These are phyloP conservation scores for Chitala chitala DNA, from an alignment of 2,113 vertebrate genomes.

Conservation along the genomic window DNA sequence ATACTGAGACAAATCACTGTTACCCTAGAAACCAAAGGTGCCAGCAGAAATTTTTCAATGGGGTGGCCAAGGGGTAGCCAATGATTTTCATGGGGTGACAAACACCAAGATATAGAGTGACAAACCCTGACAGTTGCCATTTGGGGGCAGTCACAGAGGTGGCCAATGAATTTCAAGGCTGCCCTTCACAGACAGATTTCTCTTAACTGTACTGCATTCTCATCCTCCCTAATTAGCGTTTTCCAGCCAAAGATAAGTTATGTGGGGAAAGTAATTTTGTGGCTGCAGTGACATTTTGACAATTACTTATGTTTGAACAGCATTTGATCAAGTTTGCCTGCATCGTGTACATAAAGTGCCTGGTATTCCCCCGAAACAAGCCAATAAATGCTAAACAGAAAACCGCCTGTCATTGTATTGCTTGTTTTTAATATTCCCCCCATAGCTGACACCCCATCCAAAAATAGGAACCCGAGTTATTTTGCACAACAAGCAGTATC, in stretches of 20 bases:
- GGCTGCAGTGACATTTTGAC: background rate
- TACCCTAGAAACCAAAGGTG: background rate
- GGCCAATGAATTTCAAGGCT: no score
- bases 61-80: no score
- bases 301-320: conserved; percentile 16
- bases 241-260: background rate
- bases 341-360: conserved; percentile 18
- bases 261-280: background rate
- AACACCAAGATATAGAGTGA: no score
- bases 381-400: background rate
- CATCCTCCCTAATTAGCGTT: conserved; percentile 16
- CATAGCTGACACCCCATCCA: background rate
- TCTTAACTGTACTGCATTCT: conserved; percentile 5
- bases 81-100: no score
- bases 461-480: conserved; percentile 17
- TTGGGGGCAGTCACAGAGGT: no score
- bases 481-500: conserved; percentile 26
- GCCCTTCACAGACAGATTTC: conserved; percentile 33
- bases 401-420: background rate
- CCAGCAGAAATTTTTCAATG: no score
- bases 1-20: conserved; percentile 35
- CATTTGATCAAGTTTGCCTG: conserved; percentile 30
- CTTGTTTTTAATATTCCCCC: background rate
- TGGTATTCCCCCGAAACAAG: no score
- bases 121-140: no score